A percentile compares a stretch with the other conserved stretches of the same genome.
Conservation (phyloP, 2,888 invertebrate genomes). For the Frankliniella intonsa region DNA sequence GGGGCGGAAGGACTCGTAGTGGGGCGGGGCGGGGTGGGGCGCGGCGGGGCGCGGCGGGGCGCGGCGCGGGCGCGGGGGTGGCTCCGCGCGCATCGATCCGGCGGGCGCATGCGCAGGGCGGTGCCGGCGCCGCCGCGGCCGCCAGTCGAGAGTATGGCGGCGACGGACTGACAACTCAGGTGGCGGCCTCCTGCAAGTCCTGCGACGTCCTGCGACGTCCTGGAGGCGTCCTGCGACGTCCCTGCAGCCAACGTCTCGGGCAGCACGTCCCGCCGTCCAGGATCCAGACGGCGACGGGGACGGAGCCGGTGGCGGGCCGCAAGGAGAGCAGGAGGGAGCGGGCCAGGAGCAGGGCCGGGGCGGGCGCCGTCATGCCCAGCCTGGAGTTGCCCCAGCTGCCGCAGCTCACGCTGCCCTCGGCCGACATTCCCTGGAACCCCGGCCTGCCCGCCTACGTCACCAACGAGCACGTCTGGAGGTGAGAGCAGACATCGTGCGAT, state of each 20-base stretch:
- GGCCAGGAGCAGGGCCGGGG: neutral
- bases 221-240: neutral
- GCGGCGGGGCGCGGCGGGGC: neutral
- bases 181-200: constrained; percentile 19
- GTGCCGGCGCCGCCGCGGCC: neutral
- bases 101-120: constrained; percentile 6
- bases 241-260: neutral
- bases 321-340: neutral
- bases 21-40: neutral
- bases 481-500: neutral
- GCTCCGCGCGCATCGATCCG: neutral
- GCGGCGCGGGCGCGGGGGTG: neutral
- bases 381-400: neutral
- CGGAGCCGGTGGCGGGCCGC: neutral
- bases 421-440: neutral
- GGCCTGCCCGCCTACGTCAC: neutral
- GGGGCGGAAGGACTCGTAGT: no score
- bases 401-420: neutral
- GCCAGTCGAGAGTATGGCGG: constrained; percentile 7
- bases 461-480: neutral
- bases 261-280: neutral
- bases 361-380: neutral
- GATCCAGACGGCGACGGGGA: neutral
- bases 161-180: constrained; percentile 5
- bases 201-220: constrained; percentile 11